A percentile compares a stretch with the other conserved stretches of the same genome.
These are phyloP conservation scores for Cyclophora albipunctata DNA, from an alignment of 2,888 invertebrate genomes.

Conservation along the genomic window DNA sequence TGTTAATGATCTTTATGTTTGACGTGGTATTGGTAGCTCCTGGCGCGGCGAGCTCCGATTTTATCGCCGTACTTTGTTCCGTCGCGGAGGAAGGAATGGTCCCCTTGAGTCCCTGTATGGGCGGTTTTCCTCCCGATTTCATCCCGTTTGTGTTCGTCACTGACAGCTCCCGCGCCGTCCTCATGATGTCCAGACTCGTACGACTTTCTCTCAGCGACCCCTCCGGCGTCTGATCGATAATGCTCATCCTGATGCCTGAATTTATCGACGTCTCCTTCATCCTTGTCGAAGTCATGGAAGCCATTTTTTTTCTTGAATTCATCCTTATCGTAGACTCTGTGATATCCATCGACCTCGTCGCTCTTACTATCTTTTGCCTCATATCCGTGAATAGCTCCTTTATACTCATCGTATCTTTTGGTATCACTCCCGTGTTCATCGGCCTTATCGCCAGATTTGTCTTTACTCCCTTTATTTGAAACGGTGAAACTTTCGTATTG, in stretches of 20 bases:
- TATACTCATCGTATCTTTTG: conserved; percentile 63
- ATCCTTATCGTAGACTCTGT: conserved; percentile 80
- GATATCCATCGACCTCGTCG: conserved; percentile 78
- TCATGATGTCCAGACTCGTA: conserved; percentile 69
- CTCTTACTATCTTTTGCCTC: conserved; percentile 75
- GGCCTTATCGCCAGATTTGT: conserved; percentile 66
- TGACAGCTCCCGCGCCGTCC: conserved; percentile 62
- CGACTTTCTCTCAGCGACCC: conserved; percentile 68
- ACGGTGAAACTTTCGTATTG: conserved; percentile 70
- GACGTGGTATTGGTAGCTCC: conserved; percentile 62
- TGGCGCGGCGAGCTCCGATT: conserved; percentile 37
- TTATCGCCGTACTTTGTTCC: conserved; percentile 61
- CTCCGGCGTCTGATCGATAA: conserved; percentile 69
- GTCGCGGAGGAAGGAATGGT: conserved; percentile 62
- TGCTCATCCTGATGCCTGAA: conserved; percentile 69
- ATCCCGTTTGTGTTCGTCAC: conserved; percentile 71
- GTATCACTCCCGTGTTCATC: conserved; percentile 61
- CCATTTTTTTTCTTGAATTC: conserved; percentile 83
- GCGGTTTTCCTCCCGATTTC: conserved; percentile 51
- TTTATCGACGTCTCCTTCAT: conserved; percentile 76
- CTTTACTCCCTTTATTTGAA: conserved; percentile 67
- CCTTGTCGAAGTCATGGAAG: conserved; percentile 79
- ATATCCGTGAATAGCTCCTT: conserved; percentile 71
- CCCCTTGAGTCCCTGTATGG: conserved; percentile 68
- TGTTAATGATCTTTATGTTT: conserved; percentile 28